phyloP scores from a whole-genome alignment of 2,888 invertebrate genomes.

The Heliconius charithonia region DNA sequence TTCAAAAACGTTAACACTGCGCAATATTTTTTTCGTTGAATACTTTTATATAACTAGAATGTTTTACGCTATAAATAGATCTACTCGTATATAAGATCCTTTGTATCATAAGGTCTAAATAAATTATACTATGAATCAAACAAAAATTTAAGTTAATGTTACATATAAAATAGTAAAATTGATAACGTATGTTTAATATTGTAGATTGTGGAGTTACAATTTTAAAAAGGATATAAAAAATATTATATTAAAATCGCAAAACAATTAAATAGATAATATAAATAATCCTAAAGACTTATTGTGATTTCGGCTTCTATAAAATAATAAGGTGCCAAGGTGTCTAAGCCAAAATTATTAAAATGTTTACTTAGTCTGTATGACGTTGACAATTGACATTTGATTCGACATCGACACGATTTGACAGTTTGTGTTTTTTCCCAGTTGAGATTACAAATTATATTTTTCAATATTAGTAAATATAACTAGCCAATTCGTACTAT shows the following conservation, averaged over 20 bases:
- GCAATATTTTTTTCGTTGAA: conserved; percentile 3
- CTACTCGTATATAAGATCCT: background rate
- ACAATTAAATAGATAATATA: background rate
- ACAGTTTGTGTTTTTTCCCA: background rate
- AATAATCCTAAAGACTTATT: background rate
- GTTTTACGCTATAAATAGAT: background rate
- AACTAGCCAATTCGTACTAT: background rate
- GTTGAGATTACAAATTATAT: background rate
- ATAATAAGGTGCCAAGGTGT: too few species aligned
- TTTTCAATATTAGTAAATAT: conserved; percentile 15
- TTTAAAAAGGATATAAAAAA: background rate
- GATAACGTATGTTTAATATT: background rate
- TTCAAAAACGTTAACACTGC: background rate
- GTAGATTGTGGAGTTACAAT: background rate
- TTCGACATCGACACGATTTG: conserved; percentile 24
- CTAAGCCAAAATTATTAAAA: background rate
- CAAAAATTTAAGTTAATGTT: background rate
- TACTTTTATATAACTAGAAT: conserved; percentile 7
- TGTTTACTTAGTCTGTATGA: background rate
- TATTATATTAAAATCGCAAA: background rate
- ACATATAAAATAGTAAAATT: background rate
- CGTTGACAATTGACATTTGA: conserved; percentile 20
- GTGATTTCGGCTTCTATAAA: too few species aligned
- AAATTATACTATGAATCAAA: background rate
- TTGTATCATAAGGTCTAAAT: background rate